These are phyloP conservation scores for Noturus placidus DNA, from an alignment of 2,113 vertebrate genomes.

Conservation along the genomic window DNA sequence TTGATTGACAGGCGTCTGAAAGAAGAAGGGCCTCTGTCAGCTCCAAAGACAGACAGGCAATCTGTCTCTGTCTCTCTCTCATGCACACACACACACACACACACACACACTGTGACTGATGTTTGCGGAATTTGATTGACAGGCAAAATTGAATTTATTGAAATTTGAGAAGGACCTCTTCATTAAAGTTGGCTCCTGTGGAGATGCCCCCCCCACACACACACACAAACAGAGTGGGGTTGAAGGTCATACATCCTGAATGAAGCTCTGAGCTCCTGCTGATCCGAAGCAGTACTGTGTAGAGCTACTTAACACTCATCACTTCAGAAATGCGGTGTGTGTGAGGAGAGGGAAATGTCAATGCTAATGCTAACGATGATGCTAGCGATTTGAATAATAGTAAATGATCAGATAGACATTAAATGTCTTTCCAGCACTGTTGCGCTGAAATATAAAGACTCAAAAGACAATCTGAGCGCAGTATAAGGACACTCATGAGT, in stretches of 20 bases:
- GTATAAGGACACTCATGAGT: neutral
- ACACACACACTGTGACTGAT: constrained; percentile 44
- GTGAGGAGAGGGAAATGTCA: neutral
- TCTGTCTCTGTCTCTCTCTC: constrained; percentile 21
- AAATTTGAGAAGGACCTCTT: constrained; percentile 39
- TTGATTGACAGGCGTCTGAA: constrained; percentile 31
- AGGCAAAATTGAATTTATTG: constrained; percentile 29
- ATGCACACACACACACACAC: constrained; percentile 31
- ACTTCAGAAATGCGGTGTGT: constrained; percentile 7
- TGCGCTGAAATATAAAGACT: neutral
- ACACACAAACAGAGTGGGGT: constrained; percentile 50
- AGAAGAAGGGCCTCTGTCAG: constrained; percentile 48
- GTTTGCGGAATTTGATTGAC: constrained; percentile 43
- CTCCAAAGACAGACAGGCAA: constrained; percentile 45
- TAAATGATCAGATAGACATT: neutral
- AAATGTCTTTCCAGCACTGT: too few species aligned
- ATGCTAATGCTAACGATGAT: neutral
- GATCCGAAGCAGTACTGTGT: constrained; percentile 1
- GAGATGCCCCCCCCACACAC: constrained; percentile 45
- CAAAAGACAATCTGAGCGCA: neutral
- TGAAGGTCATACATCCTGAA: constrained; percentile 41
- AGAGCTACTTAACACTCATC: neutral
- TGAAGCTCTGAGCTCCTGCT: neutral
- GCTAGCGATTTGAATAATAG: neutral
- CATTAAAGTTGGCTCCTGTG: constrained; percentile 45